Percentiles rank a stretch among this genome's conserved stretches.
Conservation (phyloP, 1,140 invertebrate genomes). For the Orchestia grillus region DNA sequence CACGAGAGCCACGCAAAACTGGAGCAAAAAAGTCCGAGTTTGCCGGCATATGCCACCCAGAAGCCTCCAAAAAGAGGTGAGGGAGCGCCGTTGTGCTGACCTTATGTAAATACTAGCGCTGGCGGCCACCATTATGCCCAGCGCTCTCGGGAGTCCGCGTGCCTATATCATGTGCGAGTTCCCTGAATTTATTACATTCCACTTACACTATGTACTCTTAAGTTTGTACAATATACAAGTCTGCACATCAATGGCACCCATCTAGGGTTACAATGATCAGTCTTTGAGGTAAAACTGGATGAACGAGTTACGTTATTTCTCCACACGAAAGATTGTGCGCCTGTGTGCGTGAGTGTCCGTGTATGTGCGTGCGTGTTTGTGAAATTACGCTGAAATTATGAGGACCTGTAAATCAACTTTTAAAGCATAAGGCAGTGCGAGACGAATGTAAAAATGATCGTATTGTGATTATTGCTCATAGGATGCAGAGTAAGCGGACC, state of each 20-base stretch:
- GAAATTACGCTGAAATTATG: background rate
- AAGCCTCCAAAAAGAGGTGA: background rate
- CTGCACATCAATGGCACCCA: background rate
- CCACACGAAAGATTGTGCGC: background rate
- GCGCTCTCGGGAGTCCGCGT: background rate
- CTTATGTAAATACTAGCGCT: conserved; percentile 38
- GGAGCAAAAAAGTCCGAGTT: background rate
- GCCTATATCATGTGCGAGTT: background rate
- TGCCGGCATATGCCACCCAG: conserved; percentile 42
- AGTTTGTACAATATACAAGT: background rate
- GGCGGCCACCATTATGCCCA: background rate
- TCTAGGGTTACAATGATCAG: background rate
- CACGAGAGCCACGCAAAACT: background rate
- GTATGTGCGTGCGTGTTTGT: too few species aligned
- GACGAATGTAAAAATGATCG: background rate
- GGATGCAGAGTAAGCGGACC: background rate
- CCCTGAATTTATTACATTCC: background rate
- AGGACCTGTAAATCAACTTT: background rate
- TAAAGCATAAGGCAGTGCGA: background rate
- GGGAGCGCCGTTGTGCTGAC: conserved; percentile 22
- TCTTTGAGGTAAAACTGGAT: too few species aligned
- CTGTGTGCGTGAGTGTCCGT: too few species aligned
- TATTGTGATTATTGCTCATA: background rate
- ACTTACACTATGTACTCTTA: background rate
- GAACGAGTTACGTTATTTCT: too few species aligned